A percentile compares a stretch with the other conserved stretches of the same genome.
phyloP scores from a whole-genome alignment of 2,113 vertebrate genomes.

The Peromyscus leucopus region DNA sequence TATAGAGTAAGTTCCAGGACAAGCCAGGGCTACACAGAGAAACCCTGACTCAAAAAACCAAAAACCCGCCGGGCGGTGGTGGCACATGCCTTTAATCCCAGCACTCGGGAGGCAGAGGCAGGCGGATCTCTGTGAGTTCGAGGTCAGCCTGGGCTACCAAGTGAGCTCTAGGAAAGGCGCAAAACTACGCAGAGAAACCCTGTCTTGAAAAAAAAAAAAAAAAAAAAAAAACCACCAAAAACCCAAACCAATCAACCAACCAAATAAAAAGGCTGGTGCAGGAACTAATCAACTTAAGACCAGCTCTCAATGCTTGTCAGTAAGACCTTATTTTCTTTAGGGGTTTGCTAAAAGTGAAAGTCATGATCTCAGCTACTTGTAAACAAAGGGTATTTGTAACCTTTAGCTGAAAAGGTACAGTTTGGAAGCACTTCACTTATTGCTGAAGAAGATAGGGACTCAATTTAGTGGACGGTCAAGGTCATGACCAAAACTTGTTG shows the following conservation, averaged over 20 bases:
- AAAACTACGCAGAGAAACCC: background rate
- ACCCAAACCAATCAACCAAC: background rate
- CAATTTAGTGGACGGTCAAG: background rate
- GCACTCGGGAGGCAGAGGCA: too few species aligned
- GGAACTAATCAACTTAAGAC: background rate
- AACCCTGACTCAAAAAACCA: background rate
- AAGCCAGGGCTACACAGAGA: background rate
- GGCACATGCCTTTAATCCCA: too few species aligned
- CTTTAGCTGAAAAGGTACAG: background rate
- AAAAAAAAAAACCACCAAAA: too few species aligned
- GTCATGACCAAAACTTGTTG: background rate
- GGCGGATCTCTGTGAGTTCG: too few species aligned
- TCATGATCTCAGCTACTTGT: background rate
- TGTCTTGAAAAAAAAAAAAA: background rate
- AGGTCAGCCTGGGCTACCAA: too few species aligned
- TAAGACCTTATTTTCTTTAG: slow-evolving; percentile 7
- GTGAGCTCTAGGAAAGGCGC: too few species aligned
- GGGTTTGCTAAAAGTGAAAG: slow-evolving; percentile 14
- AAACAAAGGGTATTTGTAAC: background rate
- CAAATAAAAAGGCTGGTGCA: background rate
- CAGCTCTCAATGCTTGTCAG: background rate
- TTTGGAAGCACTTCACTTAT: background rate
- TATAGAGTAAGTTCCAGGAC: background rate
- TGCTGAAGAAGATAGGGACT: background rate
- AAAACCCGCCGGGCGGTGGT: too few species aligned